Conservation (phyloP, 2,888 invertebrate species). For the Cordilura impudica region DNA sequence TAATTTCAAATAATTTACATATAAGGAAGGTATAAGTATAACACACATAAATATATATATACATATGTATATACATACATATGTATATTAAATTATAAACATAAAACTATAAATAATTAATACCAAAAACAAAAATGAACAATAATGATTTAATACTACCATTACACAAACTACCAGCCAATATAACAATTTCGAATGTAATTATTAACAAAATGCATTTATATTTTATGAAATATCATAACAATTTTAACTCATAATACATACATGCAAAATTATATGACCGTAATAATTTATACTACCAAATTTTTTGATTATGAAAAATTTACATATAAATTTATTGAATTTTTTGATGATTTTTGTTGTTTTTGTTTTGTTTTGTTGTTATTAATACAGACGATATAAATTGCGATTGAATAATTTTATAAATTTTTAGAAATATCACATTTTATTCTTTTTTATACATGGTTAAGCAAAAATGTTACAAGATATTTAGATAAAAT, state of each 20-base stretch:
- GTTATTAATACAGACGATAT: slow-evolving; percentile 42
- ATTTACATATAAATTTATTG: slow-evolving; percentile 54
- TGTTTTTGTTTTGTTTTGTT: not conserved
- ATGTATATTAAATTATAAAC: not conserved
- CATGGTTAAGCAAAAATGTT: too few relatives aligned
- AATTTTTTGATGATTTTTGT: slow-evolving; percentile 30
- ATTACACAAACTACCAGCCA: not conserved
- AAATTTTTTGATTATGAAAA: slow-evolving; percentile 41
- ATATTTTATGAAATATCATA: not conserved
- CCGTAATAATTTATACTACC: slow-evolving; percentile 30
- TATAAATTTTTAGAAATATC: not conserved
- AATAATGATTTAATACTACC: slow-evolving; percentile 29
- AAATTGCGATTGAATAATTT: slow-evolving; percentile 37
- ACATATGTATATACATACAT: not conserved
- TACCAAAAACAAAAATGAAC: not conserved
- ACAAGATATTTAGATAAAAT: too few relatives aligned
- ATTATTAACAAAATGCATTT: not conserved
- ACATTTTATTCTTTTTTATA: too few relatives aligned
- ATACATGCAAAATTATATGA: not conserved
- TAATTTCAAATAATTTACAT: slow-evolving; percentile 44
- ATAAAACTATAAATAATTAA: slow-evolving; percentile 23
- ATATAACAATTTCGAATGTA: not conserved
- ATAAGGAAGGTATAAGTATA: slow-evolving; percentile 49
- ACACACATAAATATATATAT: too few relatives aligned
- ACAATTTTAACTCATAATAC: not conserved